Evolutionary conservation across 2,113 vertebrate genomes (phyloP).

Genomic region (Dinomys branickii): DNA sequence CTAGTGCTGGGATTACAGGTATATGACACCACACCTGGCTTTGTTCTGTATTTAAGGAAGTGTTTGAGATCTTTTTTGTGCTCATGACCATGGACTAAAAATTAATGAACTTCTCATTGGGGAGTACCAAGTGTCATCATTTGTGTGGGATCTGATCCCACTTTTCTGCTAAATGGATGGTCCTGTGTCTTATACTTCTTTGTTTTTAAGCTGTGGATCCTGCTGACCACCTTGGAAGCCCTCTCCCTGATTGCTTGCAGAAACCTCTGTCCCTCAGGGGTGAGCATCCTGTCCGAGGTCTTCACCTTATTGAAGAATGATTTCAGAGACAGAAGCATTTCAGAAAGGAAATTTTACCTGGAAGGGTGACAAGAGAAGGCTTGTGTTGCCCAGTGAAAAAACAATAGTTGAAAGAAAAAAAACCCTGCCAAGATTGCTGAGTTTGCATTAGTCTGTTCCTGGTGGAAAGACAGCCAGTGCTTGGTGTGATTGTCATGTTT

Average conservation of each 20-base stretch:
- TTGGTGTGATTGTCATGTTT: background rate
- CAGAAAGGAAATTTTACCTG: background rate
- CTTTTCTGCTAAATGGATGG: background rate
- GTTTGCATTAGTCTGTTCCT: background rate
- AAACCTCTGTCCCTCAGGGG: background rate
- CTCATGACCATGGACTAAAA: no score
- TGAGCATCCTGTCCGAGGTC: background rate
- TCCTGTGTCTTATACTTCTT: background rate
- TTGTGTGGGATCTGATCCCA: background rate
- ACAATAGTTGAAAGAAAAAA: background rate
- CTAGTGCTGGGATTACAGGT: no score
- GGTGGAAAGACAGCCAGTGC: background rate
- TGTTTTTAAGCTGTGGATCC: no score
- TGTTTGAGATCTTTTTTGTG: background rate
- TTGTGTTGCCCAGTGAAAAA: background rate
- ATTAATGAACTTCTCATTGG: background rate
- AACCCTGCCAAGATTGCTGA: background rate
- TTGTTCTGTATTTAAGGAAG: background rate
- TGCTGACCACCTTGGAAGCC: background rate
- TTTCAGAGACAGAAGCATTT: background rate
- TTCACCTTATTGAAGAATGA: background rate
- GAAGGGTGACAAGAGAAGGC: background rate
- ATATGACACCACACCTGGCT: background rate
- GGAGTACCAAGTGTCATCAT: background rate
- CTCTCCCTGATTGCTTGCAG: background rate